A percentile compares a stretch with the other conserved stretches of the same genome.
Evolutionary conservation across 2,797 vertebrate species (phyloP).

Genomic region (Micropoecilia bifurca): DNA sequence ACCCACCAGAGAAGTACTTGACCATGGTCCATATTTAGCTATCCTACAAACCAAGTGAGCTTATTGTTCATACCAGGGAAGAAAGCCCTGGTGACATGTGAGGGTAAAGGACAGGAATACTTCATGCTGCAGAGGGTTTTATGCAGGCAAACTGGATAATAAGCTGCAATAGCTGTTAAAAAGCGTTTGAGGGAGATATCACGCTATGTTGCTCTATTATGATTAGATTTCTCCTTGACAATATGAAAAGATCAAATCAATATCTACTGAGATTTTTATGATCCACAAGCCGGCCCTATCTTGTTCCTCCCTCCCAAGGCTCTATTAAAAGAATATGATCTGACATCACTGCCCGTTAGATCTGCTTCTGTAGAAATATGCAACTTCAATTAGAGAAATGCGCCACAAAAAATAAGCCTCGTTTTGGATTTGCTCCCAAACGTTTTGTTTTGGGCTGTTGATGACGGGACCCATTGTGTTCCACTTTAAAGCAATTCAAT

Average conservation of each 20-base stretch:
- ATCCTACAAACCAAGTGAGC: constrained; percentile 21
- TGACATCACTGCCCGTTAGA: constrained; percentile 58
- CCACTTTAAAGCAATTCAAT: constrained; percentile 84
- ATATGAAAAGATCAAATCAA: constrained; percentile 83
- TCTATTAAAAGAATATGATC: constrained; percentile 68
- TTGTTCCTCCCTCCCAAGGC: constrained; percentile 41
- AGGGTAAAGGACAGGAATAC: constrained; percentile 53
- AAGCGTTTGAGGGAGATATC: constrained; percentile 75
- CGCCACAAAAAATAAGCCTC: constrained; percentile 57
- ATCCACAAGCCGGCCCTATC: constrained; percentile 64
- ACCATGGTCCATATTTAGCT: constrained; percentile 37
- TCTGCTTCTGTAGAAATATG: constrained; percentile 62
- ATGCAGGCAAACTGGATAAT: constrained; percentile 65
- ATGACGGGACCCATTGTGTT: constrained; percentile 77
- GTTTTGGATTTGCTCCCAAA: constrained; percentile 68
- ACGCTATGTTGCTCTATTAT: constrained; percentile 76
- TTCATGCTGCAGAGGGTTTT: constrained; percentile 33
- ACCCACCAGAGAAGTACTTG: constrained; percentile 52
- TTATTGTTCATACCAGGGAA: constrained; percentile 14
- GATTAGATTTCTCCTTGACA: constrained; percentile 80
- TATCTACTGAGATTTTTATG: constrained; percentile 82
- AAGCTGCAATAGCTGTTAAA: constrained; percentile 69
- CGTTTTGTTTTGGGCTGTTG: constrained; percentile 72
- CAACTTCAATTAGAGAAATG: constrained; percentile 62
- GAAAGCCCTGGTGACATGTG: constrained; percentile 28